A percentile compares a stretch with the other conserved stretches of the same genome.
Conservation (phyloP, 2,113 vertebrate species). For the Lophochroa leadbeateri region DNA sequence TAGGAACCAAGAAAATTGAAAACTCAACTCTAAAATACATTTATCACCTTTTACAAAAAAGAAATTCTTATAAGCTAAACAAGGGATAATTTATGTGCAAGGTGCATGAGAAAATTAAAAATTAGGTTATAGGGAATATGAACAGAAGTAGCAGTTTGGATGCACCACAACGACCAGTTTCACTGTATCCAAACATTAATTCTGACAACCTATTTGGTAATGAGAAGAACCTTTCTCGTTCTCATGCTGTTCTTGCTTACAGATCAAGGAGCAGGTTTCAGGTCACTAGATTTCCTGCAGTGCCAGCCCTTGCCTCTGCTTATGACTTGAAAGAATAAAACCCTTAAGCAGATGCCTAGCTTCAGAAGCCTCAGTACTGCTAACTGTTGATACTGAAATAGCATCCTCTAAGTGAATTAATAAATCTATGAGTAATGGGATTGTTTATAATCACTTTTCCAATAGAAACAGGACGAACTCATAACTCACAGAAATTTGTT, state of each 20-base stretch:
- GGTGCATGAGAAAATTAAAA: background rate
- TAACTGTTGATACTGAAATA: background rate
- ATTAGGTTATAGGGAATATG: background rate
- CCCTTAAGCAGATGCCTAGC: background rate
- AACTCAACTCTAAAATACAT: background rate
- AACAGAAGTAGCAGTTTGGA: background rate
- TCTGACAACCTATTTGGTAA: background rate
- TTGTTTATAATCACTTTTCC: background rate
- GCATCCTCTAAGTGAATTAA: background rate
- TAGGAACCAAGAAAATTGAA: background rate
- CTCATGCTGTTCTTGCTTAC: background rate
- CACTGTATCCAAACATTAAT: background rate
- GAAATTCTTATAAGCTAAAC: background rate
- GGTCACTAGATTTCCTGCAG: background rate
- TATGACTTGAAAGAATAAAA: slow-evolving; percentile 14
- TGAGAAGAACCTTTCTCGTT: background rate
- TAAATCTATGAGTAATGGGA: background rate
- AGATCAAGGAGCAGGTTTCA: background rate
- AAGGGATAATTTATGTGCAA: background rate
- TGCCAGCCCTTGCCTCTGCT: background rate
- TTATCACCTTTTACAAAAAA: background rate
- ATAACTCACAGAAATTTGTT: background rate
- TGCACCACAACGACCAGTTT: background rate
- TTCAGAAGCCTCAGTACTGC: background rate
- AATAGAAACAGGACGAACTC: background rate